phyloP scores from a whole-genome alignment of 2,113 vertebrate genomes.

The Anser cygnoides region DNA sequence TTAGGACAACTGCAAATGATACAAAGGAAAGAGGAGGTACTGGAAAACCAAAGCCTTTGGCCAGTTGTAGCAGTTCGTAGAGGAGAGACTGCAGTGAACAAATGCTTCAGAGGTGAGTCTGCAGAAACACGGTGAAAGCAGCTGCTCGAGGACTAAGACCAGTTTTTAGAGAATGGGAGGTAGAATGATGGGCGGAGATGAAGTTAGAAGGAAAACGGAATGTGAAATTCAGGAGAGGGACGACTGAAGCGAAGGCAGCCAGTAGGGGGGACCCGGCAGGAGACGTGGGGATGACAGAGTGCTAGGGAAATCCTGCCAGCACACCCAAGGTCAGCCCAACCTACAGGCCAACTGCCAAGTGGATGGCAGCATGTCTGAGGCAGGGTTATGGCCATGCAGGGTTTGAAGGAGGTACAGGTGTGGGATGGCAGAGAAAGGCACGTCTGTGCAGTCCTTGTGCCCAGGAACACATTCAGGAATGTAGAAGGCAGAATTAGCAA shows the following conservation, averaged over 20 bases:
- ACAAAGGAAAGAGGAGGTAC: background rate
- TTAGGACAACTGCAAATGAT: background rate
- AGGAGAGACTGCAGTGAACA: background rate
- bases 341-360: conserved; percentile 70
- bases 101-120: background rate
- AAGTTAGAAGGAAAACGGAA: conserved; percentile 39
- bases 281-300: conserved; percentile 61
- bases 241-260: background rate
- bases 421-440: conserved; percentile 10
- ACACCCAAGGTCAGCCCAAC: conserved; percentile 72
- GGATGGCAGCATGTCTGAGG: conserved; percentile 33
- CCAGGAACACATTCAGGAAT: background rate
- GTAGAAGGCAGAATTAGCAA: background rate
- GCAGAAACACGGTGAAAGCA: background rate
- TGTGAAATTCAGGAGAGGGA: conserved; percentile 36
- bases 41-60: background rate
- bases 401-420: conserved; percentile 37
- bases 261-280: background rate
- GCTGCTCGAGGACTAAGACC: background rate
- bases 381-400: conserved; percentile 45
- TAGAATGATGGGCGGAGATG: background rate
- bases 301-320: conserved; percentile 71
- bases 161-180: background rate
- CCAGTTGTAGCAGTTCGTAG: background rate
- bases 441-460: background rate